Evolutionary conservation across 2,888 invertebrate genomes (phyloP).

Genomic region (Anoncus sp.): DNA sequence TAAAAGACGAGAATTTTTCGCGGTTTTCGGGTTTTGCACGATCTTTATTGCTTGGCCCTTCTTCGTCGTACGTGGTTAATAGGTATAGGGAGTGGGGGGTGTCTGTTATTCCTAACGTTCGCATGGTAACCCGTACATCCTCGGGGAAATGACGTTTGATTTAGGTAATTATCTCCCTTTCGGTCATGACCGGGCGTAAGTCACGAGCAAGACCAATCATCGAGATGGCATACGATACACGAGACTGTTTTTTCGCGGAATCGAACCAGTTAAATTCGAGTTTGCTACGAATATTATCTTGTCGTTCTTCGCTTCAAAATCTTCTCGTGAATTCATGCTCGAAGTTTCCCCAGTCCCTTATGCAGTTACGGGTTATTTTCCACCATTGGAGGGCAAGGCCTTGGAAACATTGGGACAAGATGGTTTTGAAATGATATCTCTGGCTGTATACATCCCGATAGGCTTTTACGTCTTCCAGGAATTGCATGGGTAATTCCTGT

Average conservation of each 20-base stretch:
- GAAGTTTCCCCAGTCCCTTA: neutral
- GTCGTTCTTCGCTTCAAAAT: neutral
- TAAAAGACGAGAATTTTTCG: neutral
- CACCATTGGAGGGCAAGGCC: conserved; percentile 10
- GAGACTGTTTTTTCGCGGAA: neutral
- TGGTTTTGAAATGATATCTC: neutral
- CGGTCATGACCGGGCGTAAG: neutral
- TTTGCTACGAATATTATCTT: neutral
- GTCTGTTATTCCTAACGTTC: neutral
- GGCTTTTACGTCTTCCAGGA: neutral
- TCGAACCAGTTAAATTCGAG: neutral
- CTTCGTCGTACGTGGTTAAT: neutral
- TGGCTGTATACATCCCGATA: neutral
- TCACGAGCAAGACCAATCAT: neutral
- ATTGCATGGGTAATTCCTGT: neutral
- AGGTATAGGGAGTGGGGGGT: neutral
- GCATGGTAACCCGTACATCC: neutral
- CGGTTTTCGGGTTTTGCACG: neutral
- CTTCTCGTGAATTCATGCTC: neutral
- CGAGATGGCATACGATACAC: neutral
- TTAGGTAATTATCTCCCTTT: neutral
- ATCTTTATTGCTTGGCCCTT: neutral
- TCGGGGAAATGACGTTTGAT: neutral
- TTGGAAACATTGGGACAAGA: conserved; percentile 1
- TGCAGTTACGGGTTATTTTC: neutral